Conservation (phyloP, 2,113 vertebrate species). For the Climacteris rufus region DNA sequence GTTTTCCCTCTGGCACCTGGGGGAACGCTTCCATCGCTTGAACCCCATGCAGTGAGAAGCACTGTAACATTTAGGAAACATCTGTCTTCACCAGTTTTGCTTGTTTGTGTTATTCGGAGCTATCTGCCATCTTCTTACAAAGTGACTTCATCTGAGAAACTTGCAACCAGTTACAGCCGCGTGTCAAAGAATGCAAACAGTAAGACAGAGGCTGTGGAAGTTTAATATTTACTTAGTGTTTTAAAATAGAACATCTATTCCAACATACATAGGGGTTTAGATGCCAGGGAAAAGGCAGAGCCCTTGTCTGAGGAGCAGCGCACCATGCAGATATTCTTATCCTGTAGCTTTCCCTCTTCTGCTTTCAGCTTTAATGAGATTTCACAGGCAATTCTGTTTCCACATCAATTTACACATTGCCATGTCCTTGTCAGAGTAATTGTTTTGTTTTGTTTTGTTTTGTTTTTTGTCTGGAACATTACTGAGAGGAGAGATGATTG, state of each 20-base stretch:
- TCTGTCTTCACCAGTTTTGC: background rate
- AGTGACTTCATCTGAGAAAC: background rate
- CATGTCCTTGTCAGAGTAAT: background rate
- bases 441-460: background rate
- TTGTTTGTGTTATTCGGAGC: background rate
- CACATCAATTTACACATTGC: background rate
- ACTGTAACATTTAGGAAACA: background rate
- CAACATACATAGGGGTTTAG: background rate
- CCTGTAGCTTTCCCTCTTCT: background rate
- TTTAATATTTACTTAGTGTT: slow-evolving; percentile 26
- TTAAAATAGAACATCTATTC: slow-evolving; percentile 36
- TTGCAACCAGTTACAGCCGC: background rate
- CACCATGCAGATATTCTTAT: background rate
- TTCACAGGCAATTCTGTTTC: background rate
- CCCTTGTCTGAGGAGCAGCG: background rate
- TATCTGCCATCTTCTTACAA: background rate
- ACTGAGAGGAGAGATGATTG: background rate
- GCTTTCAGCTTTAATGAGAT: background rate
- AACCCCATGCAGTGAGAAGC: background rate
- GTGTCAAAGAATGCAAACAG: slow-evolving; percentile 20
- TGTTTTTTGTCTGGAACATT: background rate
- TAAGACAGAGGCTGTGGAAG: background rate
- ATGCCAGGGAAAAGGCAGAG: background rate
- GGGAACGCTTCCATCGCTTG: background rate
- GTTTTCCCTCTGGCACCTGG: background rate